These are phyloP conservation scores for Malurus leucopterus DNA, from an alignment of 2,797 vertebrate genomes.

Conservation along the genomic window DNA sequence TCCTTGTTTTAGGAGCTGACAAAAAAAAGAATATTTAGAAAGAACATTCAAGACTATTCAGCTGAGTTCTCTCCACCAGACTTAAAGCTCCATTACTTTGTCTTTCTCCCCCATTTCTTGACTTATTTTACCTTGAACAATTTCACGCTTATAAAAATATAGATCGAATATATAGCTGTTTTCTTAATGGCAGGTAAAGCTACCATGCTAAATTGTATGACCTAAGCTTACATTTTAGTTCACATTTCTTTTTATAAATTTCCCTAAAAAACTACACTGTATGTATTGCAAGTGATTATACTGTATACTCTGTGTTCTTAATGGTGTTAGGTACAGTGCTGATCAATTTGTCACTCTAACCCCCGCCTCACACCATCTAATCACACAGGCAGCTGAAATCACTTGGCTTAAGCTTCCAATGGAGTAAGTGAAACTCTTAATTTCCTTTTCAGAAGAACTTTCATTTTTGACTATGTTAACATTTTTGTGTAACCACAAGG, in stretches of 20 bases:
- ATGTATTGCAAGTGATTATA: background rate
- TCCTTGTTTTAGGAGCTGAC: background rate
- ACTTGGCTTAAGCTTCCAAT: background rate
- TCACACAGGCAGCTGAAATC: background rate
- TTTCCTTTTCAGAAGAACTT: background rate
- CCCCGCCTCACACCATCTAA: fast-evolving
- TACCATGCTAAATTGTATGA: background rate
- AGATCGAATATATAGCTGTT: background rate
- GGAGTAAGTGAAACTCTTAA: background rate
- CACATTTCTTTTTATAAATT: background rate
- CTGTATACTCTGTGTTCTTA: background rate
- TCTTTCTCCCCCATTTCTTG: background rate
- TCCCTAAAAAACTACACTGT: background rate
- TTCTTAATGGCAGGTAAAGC: background rate
- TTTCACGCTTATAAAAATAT: background rate
- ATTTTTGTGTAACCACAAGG: background rate
- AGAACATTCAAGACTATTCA: background rate
- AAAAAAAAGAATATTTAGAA: background rate
- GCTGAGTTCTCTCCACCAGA: background rate
- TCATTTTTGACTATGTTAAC: background rate
- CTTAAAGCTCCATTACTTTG: background rate
- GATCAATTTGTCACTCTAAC: background rate
- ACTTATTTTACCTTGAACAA: background rate
- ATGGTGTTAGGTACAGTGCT: background rate
- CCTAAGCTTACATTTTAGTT: background rate